Evolutionary conservation across 2,888 invertebrate species (phyloP).

Genomic region (Hemithea aestivaria): DNA sequence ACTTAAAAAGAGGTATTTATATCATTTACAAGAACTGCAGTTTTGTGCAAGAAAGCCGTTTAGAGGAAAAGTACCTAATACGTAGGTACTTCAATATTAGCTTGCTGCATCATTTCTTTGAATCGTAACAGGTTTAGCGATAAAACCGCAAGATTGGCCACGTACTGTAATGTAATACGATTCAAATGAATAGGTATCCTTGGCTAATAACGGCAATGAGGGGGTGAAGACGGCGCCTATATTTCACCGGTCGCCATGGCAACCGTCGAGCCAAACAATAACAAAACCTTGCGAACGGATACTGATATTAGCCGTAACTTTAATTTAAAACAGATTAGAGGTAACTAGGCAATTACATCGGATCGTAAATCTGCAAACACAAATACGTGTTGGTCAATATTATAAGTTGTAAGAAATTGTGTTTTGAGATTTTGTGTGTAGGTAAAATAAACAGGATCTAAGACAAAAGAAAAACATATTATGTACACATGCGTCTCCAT

Average conservation of each 20-base stretch:
- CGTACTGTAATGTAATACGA: constrained; percentile 39
- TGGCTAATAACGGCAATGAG: constrained; percentile 65
- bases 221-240: constrained; percentile 63
- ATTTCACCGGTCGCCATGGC: constrained; percentile 67
- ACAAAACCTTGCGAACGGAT: constrained; percentile 8
- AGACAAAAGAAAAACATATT: too few species aligned
- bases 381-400: too few species aligned
- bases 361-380: too few species aligned
- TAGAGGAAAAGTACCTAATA: constrained; percentile 27
- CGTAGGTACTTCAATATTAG: too few species aligned
- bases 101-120: constrained; percentile 28
- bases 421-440: too few species aligned
- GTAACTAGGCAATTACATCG: too few species aligned
- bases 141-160: constrained; percentile 33
- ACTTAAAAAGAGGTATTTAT: constrained; percentile 1
- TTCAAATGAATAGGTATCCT: constrained; percentile 65
- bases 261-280: constrained; percentile 65
- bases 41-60: constrained; percentile 17
- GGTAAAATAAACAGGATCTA: too few species aligned
- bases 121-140: constrained; percentile 16
- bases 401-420: too few species aligned
- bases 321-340: too few species aligned
- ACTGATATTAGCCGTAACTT: background rate
- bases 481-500: too few species aligned
- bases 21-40: background rate